phyloP scores from a whole-genome alignment of 2,113 vertebrate genomes.

The Ginglymostoma cirratum region DNA sequence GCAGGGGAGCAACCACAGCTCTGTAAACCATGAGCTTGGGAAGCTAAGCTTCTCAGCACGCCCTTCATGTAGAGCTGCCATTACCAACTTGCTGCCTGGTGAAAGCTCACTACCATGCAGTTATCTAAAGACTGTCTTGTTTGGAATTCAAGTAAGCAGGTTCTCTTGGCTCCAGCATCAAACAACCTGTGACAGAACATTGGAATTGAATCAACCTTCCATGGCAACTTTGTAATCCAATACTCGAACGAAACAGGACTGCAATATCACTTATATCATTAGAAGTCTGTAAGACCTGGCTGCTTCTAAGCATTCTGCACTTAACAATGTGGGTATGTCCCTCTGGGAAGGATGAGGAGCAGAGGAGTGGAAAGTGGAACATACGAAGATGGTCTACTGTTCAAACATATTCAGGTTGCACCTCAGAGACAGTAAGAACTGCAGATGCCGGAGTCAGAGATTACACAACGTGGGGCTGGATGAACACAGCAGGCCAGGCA shows the following conservation, averaged over 20 bases:
- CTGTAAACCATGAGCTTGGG: too few relatives aligned
- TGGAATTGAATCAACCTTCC: not conserved
- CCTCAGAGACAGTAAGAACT: too few relatives aligned
- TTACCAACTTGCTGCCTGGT: not conserved
- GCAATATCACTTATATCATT: not conserved
- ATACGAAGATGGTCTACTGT: not conserved
- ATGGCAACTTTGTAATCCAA: not conserved
- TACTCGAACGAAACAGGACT: not conserved
- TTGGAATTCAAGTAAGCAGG: not conserved
- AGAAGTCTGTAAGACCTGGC: not conserved
- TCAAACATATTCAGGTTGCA: too few relatives aligned
- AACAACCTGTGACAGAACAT: not conserved
- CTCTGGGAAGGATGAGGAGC: constrained; percentile 8
- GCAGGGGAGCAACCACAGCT: too few relatives aligned
- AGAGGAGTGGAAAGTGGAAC: constrained; percentile 48
- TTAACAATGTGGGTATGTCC: not conserved
- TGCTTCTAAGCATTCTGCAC: not conserved
- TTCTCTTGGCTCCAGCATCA: not conserved
- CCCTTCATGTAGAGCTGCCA: not conserved
- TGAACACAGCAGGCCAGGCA: too few relatives aligned
- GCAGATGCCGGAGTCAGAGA: too few relatives aligned
- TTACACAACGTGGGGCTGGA: too few relatives aligned
- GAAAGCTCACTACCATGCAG: not conserved
- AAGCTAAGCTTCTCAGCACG: not conserved
- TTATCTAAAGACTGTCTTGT: not conserved